Base-by-base conservation (phyloP, 1,140 invertebrate genomes). In the Carposina sasakii region DNA sequence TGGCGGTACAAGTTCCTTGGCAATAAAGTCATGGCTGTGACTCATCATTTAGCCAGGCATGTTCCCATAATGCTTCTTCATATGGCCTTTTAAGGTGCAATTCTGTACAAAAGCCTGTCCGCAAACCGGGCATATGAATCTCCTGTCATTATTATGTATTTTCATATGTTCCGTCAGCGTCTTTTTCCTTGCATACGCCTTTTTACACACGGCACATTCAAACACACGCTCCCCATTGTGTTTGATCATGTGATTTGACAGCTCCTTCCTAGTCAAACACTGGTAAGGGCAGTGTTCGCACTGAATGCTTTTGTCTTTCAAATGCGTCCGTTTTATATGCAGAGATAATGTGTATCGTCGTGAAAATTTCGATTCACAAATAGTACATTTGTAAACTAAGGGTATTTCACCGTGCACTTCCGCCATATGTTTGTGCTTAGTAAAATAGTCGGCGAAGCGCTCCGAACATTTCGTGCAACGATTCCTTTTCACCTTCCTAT, bases 121-220 rank as follows among this genome's bases (percentile, higher is more conserved):
- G 54, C 86, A 87, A 3, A 77, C 57, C 19, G 73, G 61, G 60
- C 86, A 87, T 15, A 70, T 70, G 37, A 78, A 85, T 39, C 85
- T 72, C 54, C 77, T 81, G 19, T 86, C 75, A 33, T 87, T 81
- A 40, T 74, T 73, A 58, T 90, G 89, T 36, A 90, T 92, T 56
- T 89, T 88, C 49, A 90, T 85, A 65, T 92, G 91, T 28, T 90
- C 86, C 36, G 89, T 87, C 84, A 92, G 87, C 33, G 89, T 91
- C 60, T 91, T 88, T 55, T 89, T 89, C 28, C 90, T 78, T 0
- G 87, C 89, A 66, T 90, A 91, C 3, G 85, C 67, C 37, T 89
- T 86, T 13, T 84, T 76, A 59, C 90, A 91, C 2, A 88, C 76
- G 10, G 67, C 54, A 63, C 88, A 89, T 2, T 87, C 84, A 48